These are phyloP conservation scores for Archips crataeganus DNA, from an alignment of 2,888 invertebrate species.

Conservation along the genomic window DNA sequence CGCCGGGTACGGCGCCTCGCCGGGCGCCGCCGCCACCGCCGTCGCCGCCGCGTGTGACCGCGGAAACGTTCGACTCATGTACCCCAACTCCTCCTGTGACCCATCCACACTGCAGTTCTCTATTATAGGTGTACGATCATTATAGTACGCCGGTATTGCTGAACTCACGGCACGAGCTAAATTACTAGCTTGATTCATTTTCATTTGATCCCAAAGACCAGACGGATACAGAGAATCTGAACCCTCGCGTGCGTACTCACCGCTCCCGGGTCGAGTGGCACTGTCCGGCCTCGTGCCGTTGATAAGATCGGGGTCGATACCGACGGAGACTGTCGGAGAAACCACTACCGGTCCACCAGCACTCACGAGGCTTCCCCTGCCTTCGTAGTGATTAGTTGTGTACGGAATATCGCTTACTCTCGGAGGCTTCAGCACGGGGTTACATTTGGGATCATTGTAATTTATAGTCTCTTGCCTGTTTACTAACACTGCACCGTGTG, in stretches of 20 bases:
- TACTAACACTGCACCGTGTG: conserved; percentile 85
- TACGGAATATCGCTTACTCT: conserved; percentile 89
- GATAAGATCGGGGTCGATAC: conserved; percentile 94
- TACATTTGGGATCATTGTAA: conserved; percentile 80
- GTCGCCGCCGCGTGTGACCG: conserved; percentile 74
- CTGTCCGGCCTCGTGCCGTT: conserved; percentile 91
- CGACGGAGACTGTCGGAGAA: conserved; percentile 90
- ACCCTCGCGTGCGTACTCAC: conserved; percentile 91
- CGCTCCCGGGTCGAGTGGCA: conserved; percentile 87
- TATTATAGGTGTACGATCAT: conserved; percentile 92
- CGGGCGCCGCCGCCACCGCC: conserved; percentile 61
- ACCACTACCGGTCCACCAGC: conserved; percentile 89
- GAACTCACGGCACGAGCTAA: conserved; percentile 86
- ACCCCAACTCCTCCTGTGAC: conserved; percentile 87
- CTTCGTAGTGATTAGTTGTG: conserved; percentile 89
- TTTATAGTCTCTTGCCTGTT: conserved; percentile 79
- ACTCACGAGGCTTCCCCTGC: conserved; percentile 88
- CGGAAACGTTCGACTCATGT: conserved; percentile 87
- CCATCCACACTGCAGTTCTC: conserved; percentile 86
- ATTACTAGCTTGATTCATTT: conserved; percentile 80
- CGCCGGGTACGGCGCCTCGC: conserved; percentile 88
- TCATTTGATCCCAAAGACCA: conserved; percentile 90
- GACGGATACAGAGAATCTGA: conserved; percentile 92
- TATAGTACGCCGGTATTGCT: conserved; percentile 87
- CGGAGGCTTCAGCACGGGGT: conserved; percentile 91